These are phyloP conservation scores for Camponotus pennsylvanicus DNA, from an alignment of 1,140 invertebrate genomes.

Conservation along the genomic window DNA sequence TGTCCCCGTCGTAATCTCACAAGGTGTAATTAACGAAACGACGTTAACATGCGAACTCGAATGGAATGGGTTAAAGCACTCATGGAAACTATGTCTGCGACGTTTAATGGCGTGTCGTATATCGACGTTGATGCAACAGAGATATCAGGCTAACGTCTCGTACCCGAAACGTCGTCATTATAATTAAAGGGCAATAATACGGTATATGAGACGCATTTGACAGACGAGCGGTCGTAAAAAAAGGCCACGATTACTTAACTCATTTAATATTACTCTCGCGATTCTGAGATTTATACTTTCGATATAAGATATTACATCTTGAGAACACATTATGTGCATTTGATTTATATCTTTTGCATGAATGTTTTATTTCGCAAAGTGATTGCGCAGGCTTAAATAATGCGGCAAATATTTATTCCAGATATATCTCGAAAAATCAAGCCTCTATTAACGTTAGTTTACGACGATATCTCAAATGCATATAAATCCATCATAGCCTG, in stretches of 20 bases:
- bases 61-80: constrained; percentile 71
- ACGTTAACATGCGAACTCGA: constrained; percentile 69
- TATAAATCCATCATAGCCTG: background rate
- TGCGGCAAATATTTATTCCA: background rate
- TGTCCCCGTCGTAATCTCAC: constrained; percentile 77
- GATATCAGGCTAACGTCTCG: background rate
- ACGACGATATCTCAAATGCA: background rate
- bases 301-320: background rate
- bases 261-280: background rate
- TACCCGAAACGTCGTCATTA: constrained; percentile 24
- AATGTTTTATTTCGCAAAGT: background rate
- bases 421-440: constrained; percentile 33
- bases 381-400: background rate
- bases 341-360: background rate
- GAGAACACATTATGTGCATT: background rate
- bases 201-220: background rate
- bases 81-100: constrained; percentile 58
- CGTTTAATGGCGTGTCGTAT: constrained; percentile 48
- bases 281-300: background rate
- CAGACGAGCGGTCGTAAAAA: background rate
- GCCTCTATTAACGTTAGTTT: background rate
- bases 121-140: constrained; percentile 20
- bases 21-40: constrained; percentile 78
- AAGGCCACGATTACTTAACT: background rate
- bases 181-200: constrained; percentile 36